A percentile compares a stretch with the other conserved stretches of the same genome.
Evolutionary conservation across 2,797 vertebrate species (phyloP).

Genomic region (Alosa sapidissima): DNA sequence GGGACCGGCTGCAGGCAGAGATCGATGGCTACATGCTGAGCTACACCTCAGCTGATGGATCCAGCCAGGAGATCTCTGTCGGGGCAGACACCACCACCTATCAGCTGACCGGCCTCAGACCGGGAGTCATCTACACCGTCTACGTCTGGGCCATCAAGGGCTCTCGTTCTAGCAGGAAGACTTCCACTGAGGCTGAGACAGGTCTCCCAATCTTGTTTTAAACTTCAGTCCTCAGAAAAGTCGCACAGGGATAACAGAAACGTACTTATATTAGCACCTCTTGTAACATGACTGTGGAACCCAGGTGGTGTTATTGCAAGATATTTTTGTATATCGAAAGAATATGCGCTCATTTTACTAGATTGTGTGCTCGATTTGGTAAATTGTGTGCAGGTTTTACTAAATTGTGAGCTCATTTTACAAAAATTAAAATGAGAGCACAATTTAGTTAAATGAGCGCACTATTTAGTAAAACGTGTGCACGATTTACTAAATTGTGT

Average conservation of each 20-base stretch:
- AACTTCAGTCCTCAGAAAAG: background rate
- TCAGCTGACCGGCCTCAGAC: conserved; percentile 70
- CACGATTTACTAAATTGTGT: too few species aligned
- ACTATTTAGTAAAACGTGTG: too few species aligned
- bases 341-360: too few species aligned
- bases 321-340: too few species aligned
- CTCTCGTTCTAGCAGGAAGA: conserved; percentile 71
- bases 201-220: conserved; percentile 60
- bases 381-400: too few species aligned
- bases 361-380: too few species aligned
- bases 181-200: conserved; percentile 72
- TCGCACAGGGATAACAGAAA: background rate
- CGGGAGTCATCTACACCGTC: conserved; percentile 72
- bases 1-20: conserved; percentile 71
- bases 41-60: conserved; percentile 70
- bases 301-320: too few species aligned
- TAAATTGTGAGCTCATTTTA: too few species aligned
- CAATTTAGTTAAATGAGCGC: too few species aligned
- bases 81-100: conserved; percentile 59
- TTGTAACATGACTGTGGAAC: background rate
- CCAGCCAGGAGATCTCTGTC: conserved; percentile 64
- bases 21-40: conserved; percentile 76
- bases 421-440: too few species aligned
- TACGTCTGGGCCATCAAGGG: conserved; percentile 78
- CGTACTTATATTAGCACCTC: background rate